A percentile compares a stretch with the other conserved stretches of the same genome.
Conservation (phyloP, 2,888 invertebrate species). For the Phoenoteleia sp. region DNA sequence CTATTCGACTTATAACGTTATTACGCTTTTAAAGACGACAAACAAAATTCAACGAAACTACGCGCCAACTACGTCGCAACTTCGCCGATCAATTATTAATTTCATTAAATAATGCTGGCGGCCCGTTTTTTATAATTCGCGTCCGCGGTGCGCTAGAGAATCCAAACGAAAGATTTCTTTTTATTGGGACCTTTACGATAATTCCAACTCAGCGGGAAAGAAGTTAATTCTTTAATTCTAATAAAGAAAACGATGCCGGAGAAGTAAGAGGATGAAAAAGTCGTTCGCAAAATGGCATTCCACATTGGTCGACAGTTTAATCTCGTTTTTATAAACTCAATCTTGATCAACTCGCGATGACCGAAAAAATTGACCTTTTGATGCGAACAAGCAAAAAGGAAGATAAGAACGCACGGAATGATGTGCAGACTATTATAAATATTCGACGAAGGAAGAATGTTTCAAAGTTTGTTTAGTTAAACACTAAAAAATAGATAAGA, state of each 20-base stretch:
- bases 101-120: conserved; percentile 26
- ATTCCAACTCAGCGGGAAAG: not conserved
- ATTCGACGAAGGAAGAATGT: too few relatives aligned
- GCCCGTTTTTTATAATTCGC: not conserved
- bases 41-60: conserved; percentile 57
- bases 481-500: too few relatives aligned
- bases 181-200: not conserved
- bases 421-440: too few relatives aligned
- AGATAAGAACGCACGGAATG: too few relatives aligned
- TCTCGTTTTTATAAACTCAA: conserved; percentile 23
- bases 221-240: not conserved
- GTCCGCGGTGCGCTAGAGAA: not conserved
- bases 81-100: conserved; percentile 48
- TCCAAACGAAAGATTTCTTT: not conserved
- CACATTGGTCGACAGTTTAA: conserved; percentile 9
- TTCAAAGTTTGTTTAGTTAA: too few relatives aligned
- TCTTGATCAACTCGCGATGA: not conserved
- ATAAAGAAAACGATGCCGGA: not conserved
- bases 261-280: not conserved
- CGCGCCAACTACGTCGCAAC: conserved; percentile 17
- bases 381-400: too few relatives aligned
- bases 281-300: not conserved
- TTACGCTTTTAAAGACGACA: conserved; percentile 61
- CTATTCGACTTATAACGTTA: conserved; percentile 52
- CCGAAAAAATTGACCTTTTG: too few relatives aligned